Conservation (phyloP, 2,888 invertebrate species). For the Drosophila nigricruria region DNA sequence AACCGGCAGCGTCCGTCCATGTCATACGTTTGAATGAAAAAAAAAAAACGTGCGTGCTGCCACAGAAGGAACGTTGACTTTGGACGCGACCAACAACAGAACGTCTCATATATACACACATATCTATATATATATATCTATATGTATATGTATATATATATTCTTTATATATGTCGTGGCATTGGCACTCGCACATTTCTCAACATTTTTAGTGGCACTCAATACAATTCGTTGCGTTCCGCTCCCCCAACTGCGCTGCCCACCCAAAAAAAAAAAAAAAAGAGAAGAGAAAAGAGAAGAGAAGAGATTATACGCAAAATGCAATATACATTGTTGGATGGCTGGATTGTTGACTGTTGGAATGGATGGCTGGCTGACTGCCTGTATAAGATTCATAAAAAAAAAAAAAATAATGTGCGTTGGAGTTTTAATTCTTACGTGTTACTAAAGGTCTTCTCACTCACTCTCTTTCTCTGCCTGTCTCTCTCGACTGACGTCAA, state of each 20-base stretch:
- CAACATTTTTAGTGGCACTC: conserved; percentile 81
- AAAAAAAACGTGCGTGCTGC: conserved; percentile 83
- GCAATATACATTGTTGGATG: conserved; percentile 74
- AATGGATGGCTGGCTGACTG: conserved; percentile 41
- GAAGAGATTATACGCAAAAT: conserved; percentile 77
- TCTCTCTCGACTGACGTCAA: conserved; percentile 29
- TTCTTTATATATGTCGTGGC: conserved; percentile 32
- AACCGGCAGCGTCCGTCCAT: conserved; percentile 53
- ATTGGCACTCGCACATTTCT: conserved; percentile 75
- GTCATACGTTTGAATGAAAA: conserved; percentile 77
- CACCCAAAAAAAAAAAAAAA: conserved; percentile 14
- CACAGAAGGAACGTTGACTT: conserved; percentile 85
- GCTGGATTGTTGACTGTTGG: conserved; percentile 50
- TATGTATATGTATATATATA: conserved; percentile 4
- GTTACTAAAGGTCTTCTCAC: conserved; percentile 56
- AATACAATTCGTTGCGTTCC: conserved; percentile 79
- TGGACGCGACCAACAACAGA: conserved; percentile 51
- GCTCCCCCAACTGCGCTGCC: conserved; percentile 12
- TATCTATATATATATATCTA: conserved; percentile 10
- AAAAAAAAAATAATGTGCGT: conserved; percentile 63
- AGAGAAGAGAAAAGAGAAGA: conserved; percentile 43
- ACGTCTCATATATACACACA: conserved; percentile 8
- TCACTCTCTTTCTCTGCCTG: conserved; percentile 11
- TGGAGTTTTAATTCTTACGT: conserved; percentile 79
- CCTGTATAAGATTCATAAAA: conserved; percentile 57